phyloP scores from a whole-genome alignment of 2,797 vertebrate genomes.

The Pterois miles region DNA sequence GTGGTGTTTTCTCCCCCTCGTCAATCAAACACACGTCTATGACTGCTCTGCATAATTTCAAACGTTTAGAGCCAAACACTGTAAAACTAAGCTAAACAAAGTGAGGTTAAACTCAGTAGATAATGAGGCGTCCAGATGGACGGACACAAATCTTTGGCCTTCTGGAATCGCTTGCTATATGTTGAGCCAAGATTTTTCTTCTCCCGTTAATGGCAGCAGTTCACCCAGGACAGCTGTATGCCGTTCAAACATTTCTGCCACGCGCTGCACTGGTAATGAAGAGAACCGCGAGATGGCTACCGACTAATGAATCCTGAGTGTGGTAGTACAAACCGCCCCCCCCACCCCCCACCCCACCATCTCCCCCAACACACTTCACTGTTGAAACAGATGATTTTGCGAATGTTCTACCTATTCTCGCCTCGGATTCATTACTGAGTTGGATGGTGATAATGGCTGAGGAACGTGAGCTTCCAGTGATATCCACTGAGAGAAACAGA shows the following conservation, averaged over 20 bases:
- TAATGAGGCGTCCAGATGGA: constrained; percentile 47
- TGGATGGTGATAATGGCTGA: constrained; percentile 1
- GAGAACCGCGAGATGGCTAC: constrained; percentile 36
- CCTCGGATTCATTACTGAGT: constrained; percentile 37
- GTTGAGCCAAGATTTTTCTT: constrained; percentile 1
- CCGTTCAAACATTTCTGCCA: constrained; percentile 34
- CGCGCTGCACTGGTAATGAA: constrained; percentile 32
- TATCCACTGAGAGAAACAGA: not conserved
- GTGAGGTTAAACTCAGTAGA: constrained; percentile 32
- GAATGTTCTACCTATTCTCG: constrained; percentile 39
- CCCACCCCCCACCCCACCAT: not conserved
- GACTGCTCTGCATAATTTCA: constrained; percentile 8
- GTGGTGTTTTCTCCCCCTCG: not conserved
- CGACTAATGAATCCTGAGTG: constrained; percentile 64
- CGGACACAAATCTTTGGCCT: constrained; percentile 1
- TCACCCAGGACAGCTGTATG: constrained; percentile 16
- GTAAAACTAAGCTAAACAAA: constrained; percentile 3
- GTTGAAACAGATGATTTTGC: constrained; percentile 32
- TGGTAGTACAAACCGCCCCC: constrained; percentile 1
- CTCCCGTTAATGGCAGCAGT: constrained; percentile 31
- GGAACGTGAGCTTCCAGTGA: not conserved
- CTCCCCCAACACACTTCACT: not conserved
- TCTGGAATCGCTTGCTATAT: constrained; percentile 7
- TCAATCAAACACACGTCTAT: not conserved
- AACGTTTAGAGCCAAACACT: constrained; percentile 5